These are phyloP conservation scores for Pseudachorutes palmiensis DNA, from an alignment of 1,140 invertebrate genomes.

Conservation along the genomic window DNA sequence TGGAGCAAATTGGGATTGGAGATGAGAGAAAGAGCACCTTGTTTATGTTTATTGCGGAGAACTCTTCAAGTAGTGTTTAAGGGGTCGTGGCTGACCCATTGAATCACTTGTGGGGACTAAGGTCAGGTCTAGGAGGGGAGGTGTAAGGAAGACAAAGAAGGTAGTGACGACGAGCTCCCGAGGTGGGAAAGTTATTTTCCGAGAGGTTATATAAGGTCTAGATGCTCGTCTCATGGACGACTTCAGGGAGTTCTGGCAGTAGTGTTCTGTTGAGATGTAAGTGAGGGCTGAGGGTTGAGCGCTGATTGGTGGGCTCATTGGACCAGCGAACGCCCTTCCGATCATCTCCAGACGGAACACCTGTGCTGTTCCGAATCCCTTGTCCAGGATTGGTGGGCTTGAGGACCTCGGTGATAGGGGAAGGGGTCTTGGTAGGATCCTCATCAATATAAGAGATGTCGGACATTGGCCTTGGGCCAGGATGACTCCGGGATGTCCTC, in stretches of 20 bases:
- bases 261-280: constrained; percentile 35
- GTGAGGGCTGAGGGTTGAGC: constrained; percentile 36
- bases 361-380: constrained; percentile 16
- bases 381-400: constrained; percentile 26
- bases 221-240: constrained; percentile 63
- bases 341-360: constrained; percentile 17
- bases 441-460: constrained; percentile 90
- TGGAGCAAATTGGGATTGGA: background rate
- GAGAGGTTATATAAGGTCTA: constrained; percentile 44
- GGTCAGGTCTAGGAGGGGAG: background rate
- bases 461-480: constrained; percentile 62
- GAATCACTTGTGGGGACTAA: too few relatives aligned
- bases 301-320: constrained; percentile 23
- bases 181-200: background rate
- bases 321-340: constrained; percentile 34
- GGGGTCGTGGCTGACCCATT: background rate
- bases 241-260: constrained; percentile 54
- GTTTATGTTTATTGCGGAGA: background rate
- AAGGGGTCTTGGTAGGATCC: constrained; percentile 59
- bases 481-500: constrained; percentile 73
- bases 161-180: background rate
- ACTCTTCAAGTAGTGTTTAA: background rate
- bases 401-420: constrained; percentile 47
- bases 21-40: background rate
- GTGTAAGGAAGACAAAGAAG: background rate